Evolutionary conservation across 2,113 vertebrate genomes (phyloP).

Genomic region (Sceloporus undulatus): DNA sequence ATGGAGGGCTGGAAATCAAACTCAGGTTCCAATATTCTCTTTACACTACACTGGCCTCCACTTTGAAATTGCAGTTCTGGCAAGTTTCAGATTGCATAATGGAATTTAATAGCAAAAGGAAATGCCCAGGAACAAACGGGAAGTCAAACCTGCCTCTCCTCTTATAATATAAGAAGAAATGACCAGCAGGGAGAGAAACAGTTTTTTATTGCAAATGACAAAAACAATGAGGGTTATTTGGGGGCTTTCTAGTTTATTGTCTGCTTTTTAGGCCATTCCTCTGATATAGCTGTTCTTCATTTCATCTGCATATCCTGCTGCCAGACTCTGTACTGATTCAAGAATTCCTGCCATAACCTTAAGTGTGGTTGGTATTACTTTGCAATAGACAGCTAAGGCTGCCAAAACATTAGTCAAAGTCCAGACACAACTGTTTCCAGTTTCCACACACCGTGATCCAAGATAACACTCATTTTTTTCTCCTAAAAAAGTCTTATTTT

Average conservation of each 20-base stretch:
- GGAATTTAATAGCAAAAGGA: neutral
- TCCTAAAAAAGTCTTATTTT: constrained; percentile 14
- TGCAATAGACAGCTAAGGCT: neutral
- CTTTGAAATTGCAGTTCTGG: neutral
- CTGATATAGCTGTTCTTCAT: neutral
- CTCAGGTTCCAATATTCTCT: neutral
- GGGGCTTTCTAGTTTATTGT: neutral
- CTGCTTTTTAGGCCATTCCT: constrained; percentile 3
- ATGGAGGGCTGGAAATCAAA: neutral
- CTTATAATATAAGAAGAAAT: neutral
- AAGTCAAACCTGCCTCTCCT: neutral
- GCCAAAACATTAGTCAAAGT: constrained; percentile 57
- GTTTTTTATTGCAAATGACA: fast-evolving
- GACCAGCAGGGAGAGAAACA: no score
- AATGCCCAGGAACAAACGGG: neutral
- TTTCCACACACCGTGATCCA: constrained; percentile 34
- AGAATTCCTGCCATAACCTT: constrained; percentile 40
- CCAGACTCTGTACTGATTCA: constrained; percentile 50
- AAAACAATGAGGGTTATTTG: constrained; percentile 19
- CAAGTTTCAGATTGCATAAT: no score
- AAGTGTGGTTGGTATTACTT: constrained; percentile 30
- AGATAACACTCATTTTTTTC: constrained; percentile 10
- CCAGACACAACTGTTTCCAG: constrained; percentile 29
- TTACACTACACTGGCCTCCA: neutral
- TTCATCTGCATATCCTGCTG: neutral